Evolutionary conservation across 2,113 vertebrate genomes (phyloP).

Genomic region (Triplophysa rosa): DNA sequence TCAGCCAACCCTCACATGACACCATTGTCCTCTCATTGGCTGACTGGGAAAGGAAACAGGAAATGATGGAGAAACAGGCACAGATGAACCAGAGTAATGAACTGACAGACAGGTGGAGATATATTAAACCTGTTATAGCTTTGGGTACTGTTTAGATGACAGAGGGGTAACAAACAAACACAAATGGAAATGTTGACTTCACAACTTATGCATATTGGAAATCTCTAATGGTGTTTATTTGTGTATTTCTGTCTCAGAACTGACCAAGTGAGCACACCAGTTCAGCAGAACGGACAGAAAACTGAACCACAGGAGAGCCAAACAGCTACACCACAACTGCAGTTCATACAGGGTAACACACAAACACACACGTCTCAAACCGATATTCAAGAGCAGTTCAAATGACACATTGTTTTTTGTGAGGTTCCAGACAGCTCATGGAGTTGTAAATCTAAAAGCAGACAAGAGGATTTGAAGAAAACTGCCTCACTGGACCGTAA

Average conservation of each 20-base stretch:
- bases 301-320: constrained; percentile 57
- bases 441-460: constrained; percentile 71
- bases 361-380: not conserved
- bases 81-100: constrained; percentile 41
- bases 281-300: constrained; percentile 60
- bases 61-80: constrained; percentile 49
- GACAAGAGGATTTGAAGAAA: constrained; percentile 74
- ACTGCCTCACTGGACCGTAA: constrained; percentile 74
- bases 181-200: not conserved
- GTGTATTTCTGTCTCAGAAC: constrained; percentile 27
- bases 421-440: constrained; percentile 68
- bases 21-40: constrained; percentile 48
- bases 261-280: constrained; percentile 31
- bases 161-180: not conserved
- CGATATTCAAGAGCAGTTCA: too few species aligned
- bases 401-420: not conserved
- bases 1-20: constrained; percentile 35
- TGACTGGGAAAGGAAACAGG: constrained; percentile 56
- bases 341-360: constrained; percentile 71
- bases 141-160: not conserved
- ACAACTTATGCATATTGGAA: not conserved
- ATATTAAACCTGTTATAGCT: not conserved
- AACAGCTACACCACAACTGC: constrained; percentile 68
- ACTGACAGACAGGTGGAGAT: constrained; percentile 32
- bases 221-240: not conserved